A percentile compares a stretch with the other conserved stretches of the same genome.
These are phyloP conservation scores for Galbula dea DNA, from an alignment of 2,113 vertebrate genomes.

Conservation along the genomic window DNA sequence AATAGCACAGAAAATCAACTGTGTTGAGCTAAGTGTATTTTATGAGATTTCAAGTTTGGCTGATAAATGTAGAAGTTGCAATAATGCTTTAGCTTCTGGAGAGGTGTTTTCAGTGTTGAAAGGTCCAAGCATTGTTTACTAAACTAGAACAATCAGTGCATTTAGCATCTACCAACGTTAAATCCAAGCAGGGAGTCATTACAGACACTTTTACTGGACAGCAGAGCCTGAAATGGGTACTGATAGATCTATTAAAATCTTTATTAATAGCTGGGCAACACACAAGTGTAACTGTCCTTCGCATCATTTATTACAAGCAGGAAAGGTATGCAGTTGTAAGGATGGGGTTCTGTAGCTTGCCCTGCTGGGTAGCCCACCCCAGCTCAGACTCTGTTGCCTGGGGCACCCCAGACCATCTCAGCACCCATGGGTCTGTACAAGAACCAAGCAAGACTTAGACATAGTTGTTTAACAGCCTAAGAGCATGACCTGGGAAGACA, in stretches of 20 bases:
- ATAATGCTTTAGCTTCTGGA: neutral
- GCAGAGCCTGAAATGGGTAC: neutral
- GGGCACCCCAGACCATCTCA: neutral
- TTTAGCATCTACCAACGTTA: neutral
- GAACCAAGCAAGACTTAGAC: neutral
- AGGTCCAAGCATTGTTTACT: neutral
- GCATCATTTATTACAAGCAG: neutral
- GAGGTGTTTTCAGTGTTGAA: neutral
- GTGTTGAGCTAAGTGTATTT: neutral
- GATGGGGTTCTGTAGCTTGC: neutral
- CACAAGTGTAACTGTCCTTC: neutral
- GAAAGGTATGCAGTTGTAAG: neutral
- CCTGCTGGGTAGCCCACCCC: fast-evolving
- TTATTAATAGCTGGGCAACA: neutral
- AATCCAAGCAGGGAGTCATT: neutral
- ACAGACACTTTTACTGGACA: neutral
- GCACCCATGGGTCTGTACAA: fast-evolving
- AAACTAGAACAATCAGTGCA: neutral
- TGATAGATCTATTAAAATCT: neutral
- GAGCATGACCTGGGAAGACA: neutral
- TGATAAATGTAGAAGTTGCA: neutral
- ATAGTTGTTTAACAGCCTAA: neutral
- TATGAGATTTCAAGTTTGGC: neutral
- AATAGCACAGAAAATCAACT: neutral
- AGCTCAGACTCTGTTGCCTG: neutral